Percentiles rank a stretch among this genome's conserved stretches.
Conservation (phyloP, 2,888 invertebrate genomes). For the Dicranocentrus wangi region DNA sequence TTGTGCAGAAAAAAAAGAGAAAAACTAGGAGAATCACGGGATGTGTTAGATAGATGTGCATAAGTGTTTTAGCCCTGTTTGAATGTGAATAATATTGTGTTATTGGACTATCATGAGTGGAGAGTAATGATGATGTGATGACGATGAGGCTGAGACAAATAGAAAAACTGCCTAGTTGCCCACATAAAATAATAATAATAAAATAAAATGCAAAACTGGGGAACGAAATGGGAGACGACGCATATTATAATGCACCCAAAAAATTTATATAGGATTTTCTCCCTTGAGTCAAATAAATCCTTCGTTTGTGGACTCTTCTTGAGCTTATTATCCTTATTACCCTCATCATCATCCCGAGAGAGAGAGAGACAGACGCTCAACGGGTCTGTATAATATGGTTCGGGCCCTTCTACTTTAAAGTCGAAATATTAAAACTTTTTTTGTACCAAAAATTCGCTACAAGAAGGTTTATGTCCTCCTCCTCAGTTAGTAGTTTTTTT, state of each 20-base stretch:
- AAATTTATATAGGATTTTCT: slow-evolving; percentile 28
- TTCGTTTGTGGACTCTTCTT: too few relatives aligned
- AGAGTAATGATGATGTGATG: slow-evolving; percentile 31
- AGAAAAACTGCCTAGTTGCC: slow-evolving; percentile 11
- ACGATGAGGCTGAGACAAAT: slow-evolving; percentile 16
- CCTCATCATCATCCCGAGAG: slow-evolving; percentile 18
- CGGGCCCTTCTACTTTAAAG: too few relatives aligned
- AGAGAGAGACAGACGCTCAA: too few relatives aligned
- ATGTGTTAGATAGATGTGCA: slow-evolving; percentile 30
- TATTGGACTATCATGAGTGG: slow-evolving; percentile 53
- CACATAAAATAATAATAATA: background rate
- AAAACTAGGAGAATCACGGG: too few relatives aligned
- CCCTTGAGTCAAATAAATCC: too few relatives aligned
- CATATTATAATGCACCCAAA: slow-evolving; percentile 46
- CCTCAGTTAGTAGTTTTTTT: too few relatives aligned
- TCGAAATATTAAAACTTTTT: too few relatives aligned
- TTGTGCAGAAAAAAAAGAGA: too few relatives aligned
- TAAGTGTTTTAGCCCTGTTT: slow-evolving; percentile 6
- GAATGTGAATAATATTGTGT: too few relatives aligned
- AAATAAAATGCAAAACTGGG: background rate
- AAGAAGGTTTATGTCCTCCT: too few relatives aligned
- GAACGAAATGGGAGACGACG: slow-evolving; percentile 5
- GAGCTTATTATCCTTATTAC: slow-evolving; percentile 26
- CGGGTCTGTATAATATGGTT: too few relatives aligned
- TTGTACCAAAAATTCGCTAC: too few relatives aligned